These are phyloP conservation scores for Plutomurus gul DNA, from an alignment of 1,140 invertebrate species.

Conservation along the genomic window DNA sequence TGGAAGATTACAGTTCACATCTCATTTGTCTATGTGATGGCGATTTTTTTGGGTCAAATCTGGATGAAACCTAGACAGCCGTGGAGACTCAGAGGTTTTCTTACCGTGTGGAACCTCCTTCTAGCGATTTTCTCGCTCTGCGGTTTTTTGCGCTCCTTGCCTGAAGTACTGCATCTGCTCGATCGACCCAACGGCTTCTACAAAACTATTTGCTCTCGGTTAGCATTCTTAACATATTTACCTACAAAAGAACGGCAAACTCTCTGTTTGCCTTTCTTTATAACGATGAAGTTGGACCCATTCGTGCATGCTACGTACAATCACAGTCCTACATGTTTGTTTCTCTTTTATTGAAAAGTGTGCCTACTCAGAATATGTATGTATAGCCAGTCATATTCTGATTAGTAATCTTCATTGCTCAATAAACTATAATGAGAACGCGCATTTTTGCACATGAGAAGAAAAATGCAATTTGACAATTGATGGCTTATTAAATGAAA, in stretches of 20 bases:
- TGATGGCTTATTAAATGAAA: no score
- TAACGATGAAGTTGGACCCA: no score
- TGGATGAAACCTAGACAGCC: conserved; percentile 88
- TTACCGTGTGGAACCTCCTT: conserved; percentile 89
- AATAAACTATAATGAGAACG: no score
- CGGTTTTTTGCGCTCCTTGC: conserved; percentile 45
- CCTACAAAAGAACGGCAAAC: background rate
- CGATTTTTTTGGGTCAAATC: conserved; percentile 89
- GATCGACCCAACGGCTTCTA: conserved; percentile 43
- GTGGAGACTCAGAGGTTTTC: conserved; percentile 80
- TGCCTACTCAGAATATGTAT: no score
- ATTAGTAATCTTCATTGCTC: no score
- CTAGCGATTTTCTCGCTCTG: conserved; percentile 75
- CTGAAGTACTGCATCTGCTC: conserved; percentile 44
- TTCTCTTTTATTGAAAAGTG: no score
- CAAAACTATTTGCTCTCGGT: conserved; percentile 40
- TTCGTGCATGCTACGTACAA: no score
- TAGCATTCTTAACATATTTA: background rate
- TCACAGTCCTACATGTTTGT: no score
- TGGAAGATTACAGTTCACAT: conserved; percentile 93
- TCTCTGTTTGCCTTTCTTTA: background rate
- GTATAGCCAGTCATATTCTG: no score
- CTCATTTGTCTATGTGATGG: conserved; percentile 85
- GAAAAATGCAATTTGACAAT: no score
- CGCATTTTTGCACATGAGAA: no score